These are phyloP conservation scores for Eupelmus urozonus DNA, from an alignment of 2,888 invertebrate genomes.

Conservation along the genomic window DNA sequence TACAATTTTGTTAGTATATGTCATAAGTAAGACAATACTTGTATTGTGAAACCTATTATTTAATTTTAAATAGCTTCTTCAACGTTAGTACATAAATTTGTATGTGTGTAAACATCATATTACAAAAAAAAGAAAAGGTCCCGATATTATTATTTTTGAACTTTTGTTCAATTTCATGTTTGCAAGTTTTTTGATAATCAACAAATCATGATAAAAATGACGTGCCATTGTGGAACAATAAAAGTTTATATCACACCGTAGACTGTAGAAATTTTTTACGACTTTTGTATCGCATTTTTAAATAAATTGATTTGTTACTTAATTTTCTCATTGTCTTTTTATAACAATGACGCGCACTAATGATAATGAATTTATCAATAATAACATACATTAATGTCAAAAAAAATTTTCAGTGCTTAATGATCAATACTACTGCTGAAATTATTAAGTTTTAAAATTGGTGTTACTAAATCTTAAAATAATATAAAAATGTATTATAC, in stretches of 20 bases:
- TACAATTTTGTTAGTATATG: conserved; percentile 34
- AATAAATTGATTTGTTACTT: conserved; percentile 58
- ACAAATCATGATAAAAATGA: conserved; percentile 33
- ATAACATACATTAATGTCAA: too few relatives aligned
- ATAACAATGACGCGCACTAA: too few relatives aligned
- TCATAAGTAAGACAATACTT: conserved; percentile 14
- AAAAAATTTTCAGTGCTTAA: too few relatives aligned
- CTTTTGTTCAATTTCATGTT: too few relatives aligned
- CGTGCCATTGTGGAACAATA: conserved; percentile 47
- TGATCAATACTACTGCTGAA: too few relatives aligned
- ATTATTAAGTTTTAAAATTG: too few relatives aligned
- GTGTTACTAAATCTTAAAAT: too few relatives aligned
- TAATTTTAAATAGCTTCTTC: conserved; percentile 10
- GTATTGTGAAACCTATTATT: conserved; percentile 10
- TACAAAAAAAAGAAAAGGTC: too few relatives aligned
- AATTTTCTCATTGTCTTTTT: background rate
- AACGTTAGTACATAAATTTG: background rate
- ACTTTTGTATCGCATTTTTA: conserved; percentile 58
- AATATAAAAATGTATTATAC: too few relatives aligned
- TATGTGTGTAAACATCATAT: conserved; percentile 10
- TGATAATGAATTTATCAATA: too few relatives aligned
- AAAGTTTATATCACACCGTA: conserved; percentile 38
- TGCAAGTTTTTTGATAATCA: too few relatives aligned
- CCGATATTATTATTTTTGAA: too few relatives aligned
- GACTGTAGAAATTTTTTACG: conserved; percentile 49